These are phyloP conservation scores for Drosophila kurseongensis DNA, from an alignment of 1,140 invertebrate genomes.

Conservation along the genomic window DNA sequence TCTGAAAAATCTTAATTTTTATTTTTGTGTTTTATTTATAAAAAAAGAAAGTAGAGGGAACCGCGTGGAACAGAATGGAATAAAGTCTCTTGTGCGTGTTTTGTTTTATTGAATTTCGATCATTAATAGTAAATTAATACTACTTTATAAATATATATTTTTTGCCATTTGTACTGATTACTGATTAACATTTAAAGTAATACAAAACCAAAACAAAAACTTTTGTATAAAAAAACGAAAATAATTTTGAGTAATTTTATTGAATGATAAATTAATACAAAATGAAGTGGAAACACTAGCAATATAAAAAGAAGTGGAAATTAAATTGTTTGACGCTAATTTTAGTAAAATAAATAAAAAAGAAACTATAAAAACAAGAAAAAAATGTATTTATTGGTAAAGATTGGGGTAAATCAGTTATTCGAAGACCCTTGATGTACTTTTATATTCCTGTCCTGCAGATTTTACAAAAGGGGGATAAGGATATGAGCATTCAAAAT, in stretches of 20 bases:
- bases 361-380: constrained; percentile 4
- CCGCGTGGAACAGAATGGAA: constrained; percentile 2
- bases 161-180: constrained; percentile 82
- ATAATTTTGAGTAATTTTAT: constrained; percentile 38
- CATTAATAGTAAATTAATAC: constrained; percentile 62
- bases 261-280: constrained; percentile 20
- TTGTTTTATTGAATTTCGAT: constrained; percentile 40
- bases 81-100: constrained; percentile 26
- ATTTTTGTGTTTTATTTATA: constrained; percentile 24
- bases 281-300: constrained; percentile 31
- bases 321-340: constrained; percentile 72
- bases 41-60: constrained; percentile 1
- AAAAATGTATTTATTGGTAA: too few relatives aligned
- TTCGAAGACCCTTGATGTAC: too few relatives aligned
- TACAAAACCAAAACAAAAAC: constrained; percentile 26
- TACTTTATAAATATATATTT: constrained; percentile 52
- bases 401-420: too few relatives aligned
- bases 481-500: too few relatives aligned
- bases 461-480: too few relatives aligned
- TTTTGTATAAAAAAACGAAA: constrained; percentile 24
- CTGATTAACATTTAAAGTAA: constrained; percentile 65
- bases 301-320: constrained; percentile 48
- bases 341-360: constrained; percentile 64
- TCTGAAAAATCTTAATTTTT: constrained; percentile 13
- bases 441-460: too few relatives aligned